Evolutionary conservation across 2,113 vertebrate species (phyloP).

Genomic region (Psammodynastes pulverulentus): DNA sequence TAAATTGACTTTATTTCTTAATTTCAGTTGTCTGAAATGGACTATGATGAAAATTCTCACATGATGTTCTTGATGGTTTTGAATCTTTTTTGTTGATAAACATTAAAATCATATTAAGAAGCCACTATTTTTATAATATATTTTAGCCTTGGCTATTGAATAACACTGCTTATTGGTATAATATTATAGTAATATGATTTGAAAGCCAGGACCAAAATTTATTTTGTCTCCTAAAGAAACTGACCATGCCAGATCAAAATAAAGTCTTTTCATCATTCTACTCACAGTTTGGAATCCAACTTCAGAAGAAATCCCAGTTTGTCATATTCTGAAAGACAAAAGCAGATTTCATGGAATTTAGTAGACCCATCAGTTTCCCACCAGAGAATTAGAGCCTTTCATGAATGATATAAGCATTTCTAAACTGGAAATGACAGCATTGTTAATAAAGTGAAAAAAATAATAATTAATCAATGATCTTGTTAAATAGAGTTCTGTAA

Average conservation of each 20-base stretch:
- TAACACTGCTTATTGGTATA: neutral
- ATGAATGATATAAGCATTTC: neutral
- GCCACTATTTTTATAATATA: neutral
- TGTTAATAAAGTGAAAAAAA: neutral
- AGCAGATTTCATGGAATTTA: slow-evolving; percentile 50
- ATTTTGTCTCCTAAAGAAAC: slow-evolving; percentile 18
- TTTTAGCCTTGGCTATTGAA: neutral
- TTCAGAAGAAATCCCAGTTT: slow-evolving; percentile 93
- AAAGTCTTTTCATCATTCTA: slow-evolving; percentile 57
- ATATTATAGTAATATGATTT: neutral
- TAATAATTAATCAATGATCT: neutral
- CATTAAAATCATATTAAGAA: neutral
- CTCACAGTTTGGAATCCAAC: slow-evolving; percentile 94
- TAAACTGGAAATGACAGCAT: neutral
- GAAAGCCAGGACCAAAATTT: neutral
- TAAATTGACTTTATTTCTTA: neutral
- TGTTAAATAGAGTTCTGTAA: neutral
- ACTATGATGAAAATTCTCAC: neutral
- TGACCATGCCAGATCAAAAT: slow-evolving; percentile 10
- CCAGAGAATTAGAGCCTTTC: slow-evolving; percentile 6
- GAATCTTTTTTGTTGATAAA: neutral
- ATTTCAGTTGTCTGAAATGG: neutral
- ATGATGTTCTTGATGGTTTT: neutral
- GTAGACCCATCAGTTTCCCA: slow-evolving; percentile 14
- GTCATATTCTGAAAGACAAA: slow-evolving; percentile 87